Percentiles rank a stretch among this genome's conserved stretches.
Evolutionary conservation across 2,888 invertebrate species (phyloP).

Genomic region (Allolobophora icterica): DNA sequence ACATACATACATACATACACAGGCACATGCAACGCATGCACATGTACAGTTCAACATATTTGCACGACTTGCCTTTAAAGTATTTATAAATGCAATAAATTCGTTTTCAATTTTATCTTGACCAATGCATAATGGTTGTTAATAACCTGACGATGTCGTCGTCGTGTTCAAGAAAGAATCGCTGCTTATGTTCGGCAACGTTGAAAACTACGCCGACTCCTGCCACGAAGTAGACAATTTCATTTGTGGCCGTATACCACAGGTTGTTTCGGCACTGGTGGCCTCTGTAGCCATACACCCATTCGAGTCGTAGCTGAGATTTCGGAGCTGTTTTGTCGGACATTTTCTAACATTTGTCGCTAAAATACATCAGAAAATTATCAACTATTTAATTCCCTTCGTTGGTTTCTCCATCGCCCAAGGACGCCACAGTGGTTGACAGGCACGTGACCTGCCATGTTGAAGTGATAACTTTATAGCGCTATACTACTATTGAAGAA

Average conservation of each 20-base stretch:
- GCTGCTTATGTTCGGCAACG: constrained; percentile 60
- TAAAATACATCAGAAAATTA: not conserved
- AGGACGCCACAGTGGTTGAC: constrained; percentile 13
- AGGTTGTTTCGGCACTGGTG: constrained; percentile 66
- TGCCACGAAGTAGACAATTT: constrained; percentile 67
- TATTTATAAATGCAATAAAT: too few relatives aligned
- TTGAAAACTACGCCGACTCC: constrained; percentile 66
- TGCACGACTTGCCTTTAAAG: too few relatives aligned
- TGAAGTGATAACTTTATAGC: too few relatives aligned
- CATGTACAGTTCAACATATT: not conserved
- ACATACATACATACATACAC: not conserved
- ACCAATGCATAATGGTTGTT: not conserved
- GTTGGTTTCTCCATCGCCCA: not conserved
- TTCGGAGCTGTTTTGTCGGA: constrained; percentile 55
- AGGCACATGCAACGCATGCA: not conserved
- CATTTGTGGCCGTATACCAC: constrained; percentile 61
- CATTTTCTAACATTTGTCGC: not conserved
- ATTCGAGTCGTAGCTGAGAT: constrained; percentile 63
- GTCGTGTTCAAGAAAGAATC: constrained; percentile 66
- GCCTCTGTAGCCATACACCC: constrained; percentile 67
- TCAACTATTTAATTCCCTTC: not conserved
- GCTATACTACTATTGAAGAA: too few relatives aligned
- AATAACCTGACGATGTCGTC: constrained; percentile 66
- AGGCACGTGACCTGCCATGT: constrained; percentile 19
- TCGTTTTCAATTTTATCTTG: too few relatives aligned